Percentiles rank a stretch among this genome's conserved stretches.
These are phyloP conservation scores for Drosophila quasianomalipes DNA, from an alignment of 2,888 invertebrate species.

Conservation along the genomic window DNA sequence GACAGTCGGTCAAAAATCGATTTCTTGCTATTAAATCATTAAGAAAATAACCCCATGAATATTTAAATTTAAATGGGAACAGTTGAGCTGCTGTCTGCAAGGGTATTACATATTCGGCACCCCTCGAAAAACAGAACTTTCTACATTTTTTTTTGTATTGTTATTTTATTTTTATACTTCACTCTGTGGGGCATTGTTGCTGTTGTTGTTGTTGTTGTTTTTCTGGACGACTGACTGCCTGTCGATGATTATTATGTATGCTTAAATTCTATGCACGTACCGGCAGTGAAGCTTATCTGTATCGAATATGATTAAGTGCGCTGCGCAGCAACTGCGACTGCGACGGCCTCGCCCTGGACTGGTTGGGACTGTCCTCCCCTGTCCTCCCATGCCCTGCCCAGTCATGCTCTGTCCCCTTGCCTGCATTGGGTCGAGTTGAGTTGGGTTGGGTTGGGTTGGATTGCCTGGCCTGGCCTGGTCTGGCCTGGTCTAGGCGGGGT, in stretches of 20 bases:
- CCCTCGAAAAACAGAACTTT: not conserved
- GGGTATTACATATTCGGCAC: conserved; percentile 4
- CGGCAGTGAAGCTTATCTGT: conserved; percentile 80
- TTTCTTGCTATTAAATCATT: not conserved
- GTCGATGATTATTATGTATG: conserved; percentile 79
- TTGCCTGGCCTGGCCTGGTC: conserved; percentile 1
- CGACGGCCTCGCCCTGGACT: conserved; percentile 64
- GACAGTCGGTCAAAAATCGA: not conserved
- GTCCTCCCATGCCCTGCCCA: not conserved
- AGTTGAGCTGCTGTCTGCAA: not conserved
- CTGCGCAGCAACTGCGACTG: conserved; percentile 46
- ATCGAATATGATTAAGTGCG: conserved; percentile 81
- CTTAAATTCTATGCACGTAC: conserved; percentile 79
- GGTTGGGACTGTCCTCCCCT: not conserved
- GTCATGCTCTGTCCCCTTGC: not conserved
- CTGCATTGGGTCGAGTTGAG: not conserved
- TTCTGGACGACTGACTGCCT: conserved; percentile 58
- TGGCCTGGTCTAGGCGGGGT: conserved; percentile 42
- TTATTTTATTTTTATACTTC: conserved; percentile 46
- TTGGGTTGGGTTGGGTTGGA: conserved; percentile 3
- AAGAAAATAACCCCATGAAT: not conserved
- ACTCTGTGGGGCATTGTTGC: conserved; percentile 40
- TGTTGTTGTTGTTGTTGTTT: conserved; percentile 30
- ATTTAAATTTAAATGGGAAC: not conserved
- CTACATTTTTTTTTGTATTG: not conserved